phyloP scores from a whole-genome alignment of 2,113 vertebrate species.

The Psophia crepitans region DNA sequence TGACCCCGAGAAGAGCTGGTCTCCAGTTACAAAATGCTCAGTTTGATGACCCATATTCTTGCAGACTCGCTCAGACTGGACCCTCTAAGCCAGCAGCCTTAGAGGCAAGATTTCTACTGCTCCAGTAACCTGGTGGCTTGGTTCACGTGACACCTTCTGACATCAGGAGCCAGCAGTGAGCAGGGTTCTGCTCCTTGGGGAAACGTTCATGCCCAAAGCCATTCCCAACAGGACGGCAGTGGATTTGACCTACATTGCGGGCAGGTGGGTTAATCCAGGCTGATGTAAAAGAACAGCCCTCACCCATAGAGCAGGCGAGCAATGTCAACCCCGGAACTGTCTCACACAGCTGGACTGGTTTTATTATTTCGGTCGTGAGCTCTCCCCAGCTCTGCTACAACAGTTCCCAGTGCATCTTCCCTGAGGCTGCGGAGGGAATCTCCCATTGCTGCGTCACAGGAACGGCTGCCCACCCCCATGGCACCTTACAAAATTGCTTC shows the following conservation, averaged over 20 bases:
- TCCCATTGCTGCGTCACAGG: neutral
- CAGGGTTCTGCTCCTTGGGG: neutral
- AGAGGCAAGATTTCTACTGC: neutral
- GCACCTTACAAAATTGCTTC: neutral
- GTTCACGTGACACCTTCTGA: neutral
- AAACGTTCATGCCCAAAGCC: neutral
- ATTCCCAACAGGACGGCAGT: neutral
- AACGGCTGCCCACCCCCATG: neutral
- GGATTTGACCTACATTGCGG: neutral
- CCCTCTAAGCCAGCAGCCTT: neutral
- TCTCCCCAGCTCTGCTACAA: conserved; percentile 37
- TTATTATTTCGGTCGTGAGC: conserved; percentile 32
- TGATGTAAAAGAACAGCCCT: neutral
- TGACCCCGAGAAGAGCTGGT: neutral
- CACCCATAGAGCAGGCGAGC: neutral
- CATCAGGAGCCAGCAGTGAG: neutral
- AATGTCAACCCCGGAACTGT: neutral
- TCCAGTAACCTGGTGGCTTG: neutral
- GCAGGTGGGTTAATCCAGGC: neutral
- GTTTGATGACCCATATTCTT: neutral
- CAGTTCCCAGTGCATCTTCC: conserved; percentile 27
- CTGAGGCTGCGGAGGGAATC: conserved; percentile 15
- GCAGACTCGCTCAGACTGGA: neutral
- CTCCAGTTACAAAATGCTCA: neutral
- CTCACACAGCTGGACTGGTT: neutral